These are phyloP conservation scores for Chelonoidis abingdonii DNA, from an alignment of 2,113 vertebrate genomes.

Conservation along the genomic window DNA sequence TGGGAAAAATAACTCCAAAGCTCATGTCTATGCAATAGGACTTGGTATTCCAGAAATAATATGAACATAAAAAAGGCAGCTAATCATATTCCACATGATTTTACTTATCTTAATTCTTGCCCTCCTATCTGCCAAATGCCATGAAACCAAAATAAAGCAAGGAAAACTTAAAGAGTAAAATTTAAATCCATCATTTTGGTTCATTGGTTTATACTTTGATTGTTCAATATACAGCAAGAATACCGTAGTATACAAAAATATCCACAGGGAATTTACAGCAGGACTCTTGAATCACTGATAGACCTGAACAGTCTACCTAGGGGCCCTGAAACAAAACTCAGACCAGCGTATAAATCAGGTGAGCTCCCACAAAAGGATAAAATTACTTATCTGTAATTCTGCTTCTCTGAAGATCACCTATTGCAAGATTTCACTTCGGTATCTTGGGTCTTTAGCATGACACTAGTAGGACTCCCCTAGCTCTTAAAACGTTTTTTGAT, in stretches of 20 bases:
- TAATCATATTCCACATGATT: neutral
- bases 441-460: neutral
- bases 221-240: neutral
- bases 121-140: neutral
- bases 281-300: neutral
- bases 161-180: neutral
- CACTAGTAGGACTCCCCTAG: neutral
- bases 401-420: neutral
- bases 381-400: neutral
- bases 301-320: neutral
- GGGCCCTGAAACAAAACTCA: neutral
- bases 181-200: neutral
- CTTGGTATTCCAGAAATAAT: neutral
- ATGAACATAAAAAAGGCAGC: neutral
- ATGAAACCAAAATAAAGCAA: neutral
- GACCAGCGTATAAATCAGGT: neutral
- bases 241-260: neutral
- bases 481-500: neutral
- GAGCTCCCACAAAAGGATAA: neutral
- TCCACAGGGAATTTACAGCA: neutral
- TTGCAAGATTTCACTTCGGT: neutral
- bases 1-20: neutral
- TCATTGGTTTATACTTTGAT: neutral
- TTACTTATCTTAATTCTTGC: neutral
- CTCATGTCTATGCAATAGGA: neutral